Evolutionary conservation across 2,113 vertebrate species (phyloP), one percentile per base, ranked within the genome.

Genomic region (Anhinga rufa): DNA sequence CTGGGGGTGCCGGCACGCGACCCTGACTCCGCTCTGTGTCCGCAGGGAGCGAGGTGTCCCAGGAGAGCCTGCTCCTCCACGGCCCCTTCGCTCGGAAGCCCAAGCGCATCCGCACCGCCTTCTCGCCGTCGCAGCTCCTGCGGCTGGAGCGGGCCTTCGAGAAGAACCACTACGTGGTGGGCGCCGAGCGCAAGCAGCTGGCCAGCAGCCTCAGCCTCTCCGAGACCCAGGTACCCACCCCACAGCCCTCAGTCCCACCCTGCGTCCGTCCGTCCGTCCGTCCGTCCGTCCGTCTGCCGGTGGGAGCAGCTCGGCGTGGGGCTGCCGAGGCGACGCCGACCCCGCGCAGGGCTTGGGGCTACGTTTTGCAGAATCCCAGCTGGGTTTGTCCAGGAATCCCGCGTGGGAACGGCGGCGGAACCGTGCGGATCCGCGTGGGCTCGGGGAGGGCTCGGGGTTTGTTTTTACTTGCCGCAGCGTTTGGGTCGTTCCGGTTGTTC

Each of bases 161-260:
- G 98, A 99, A 99, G 98, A 99, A 99, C 95, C 99, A 99, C 96
- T 99, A 99, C 93, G 99, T 99, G 82, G 99, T 99, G 86, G 99
- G 99, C 14, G 99, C 99, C 31, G 99, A 99, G 95, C 97, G 99
- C 95, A 99, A 99, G 97, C 99, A 99, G 98, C 98, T 99, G 96
- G 99, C 99, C 9, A 99, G 98, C 98, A 99, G 99, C 97, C 98
- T 99, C 96, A 99, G 98, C 95, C 96, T 99, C 89, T 99, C 99
- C 1, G 99, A 99, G 97, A 99, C 99, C 2, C 99, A 99, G 99
- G 99, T 98, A 97, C 44, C 51, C 12, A 12, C 21, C 95, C 29
- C 26, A 1, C 54, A 2, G 34, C 77, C 32, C 1, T 14, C 51
- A 1, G 13, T 28, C 51, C 49, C 5, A 2, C 31, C 31, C 9